phyloP scores from a whole-genome alignment of 1,140 invertebrate species.

The Drosophila orosa region DNA sequence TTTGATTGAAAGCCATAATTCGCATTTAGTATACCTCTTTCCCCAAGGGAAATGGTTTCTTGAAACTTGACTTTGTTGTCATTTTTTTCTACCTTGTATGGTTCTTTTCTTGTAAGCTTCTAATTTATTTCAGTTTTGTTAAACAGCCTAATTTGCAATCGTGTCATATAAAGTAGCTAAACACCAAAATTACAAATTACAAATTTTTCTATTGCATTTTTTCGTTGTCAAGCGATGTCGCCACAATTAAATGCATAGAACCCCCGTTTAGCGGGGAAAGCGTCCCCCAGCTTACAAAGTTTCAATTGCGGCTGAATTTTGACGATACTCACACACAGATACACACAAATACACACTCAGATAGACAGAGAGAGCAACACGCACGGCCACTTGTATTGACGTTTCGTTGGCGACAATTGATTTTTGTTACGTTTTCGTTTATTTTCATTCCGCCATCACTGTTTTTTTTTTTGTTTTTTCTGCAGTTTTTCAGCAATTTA shows the following conservation, averaged over 20 bases:
- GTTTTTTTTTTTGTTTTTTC: conserved; percentile 52
- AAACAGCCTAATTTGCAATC: neutral
- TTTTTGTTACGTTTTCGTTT: conserved; percentile 83
- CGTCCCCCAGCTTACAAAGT: conserved; percentile 53
- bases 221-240: conserved; percentile 3
- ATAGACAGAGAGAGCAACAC: conserved; percentile 31
- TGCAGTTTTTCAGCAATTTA: conserved; percentile 74
- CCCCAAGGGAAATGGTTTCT: neutral
- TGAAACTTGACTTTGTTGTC: neutral
- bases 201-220: neutral
- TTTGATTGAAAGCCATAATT: neutral
- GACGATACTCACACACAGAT: conserved; percentile 52
- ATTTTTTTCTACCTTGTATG: neutral
- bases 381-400: conserved; percentile 76
- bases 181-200: neutral
- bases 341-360: neutral
- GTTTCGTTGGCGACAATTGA: conserved; percentile 82
- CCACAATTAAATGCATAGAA: conserved; percentile 69
- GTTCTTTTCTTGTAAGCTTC: neutral
- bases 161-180: too few relatives aligned
- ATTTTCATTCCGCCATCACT: conserved; percentile 71
- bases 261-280: conserved; percentile 20
- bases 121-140: neutral
- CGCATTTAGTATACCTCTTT: too few relatives aligned
- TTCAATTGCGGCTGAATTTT: conserved; percentile 76